Evolutionary conservation across 2,888 invertebrate genomes (phyloP).

Genomic region (Eilema depressum): DNA sequence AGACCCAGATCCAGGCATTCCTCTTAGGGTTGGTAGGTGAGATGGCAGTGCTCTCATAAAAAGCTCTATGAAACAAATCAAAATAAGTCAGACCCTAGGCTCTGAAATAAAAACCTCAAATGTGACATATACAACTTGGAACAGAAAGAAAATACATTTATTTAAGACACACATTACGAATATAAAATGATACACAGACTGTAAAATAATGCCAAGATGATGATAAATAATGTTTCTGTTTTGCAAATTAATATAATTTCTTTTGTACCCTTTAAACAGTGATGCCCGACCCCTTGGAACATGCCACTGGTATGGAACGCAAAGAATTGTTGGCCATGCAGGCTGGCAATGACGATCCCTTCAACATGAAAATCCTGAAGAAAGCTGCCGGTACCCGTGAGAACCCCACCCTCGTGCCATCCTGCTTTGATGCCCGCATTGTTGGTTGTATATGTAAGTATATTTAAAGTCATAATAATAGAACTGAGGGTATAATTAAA

Average conservation of each 20-base stretch:
- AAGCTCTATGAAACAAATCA: no score
- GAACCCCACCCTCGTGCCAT: conserved; percentile 95
- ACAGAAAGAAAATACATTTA: no score
- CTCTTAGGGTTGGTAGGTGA: no score
- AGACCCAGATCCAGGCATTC: no score
- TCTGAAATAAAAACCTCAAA: no score
- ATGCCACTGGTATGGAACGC: conserved; percentile 97
- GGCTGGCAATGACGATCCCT: conserved; percentile 96
- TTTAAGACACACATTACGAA: no score
- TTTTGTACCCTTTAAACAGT: conserved; percentile 72
- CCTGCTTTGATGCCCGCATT: conserved; percentile 95
- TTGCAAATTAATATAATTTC: not conserved
- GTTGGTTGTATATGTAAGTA: conserved; percentile 96
- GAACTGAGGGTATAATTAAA: no score
- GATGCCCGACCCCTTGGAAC: conserved; percentile 96
- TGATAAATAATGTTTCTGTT: not conserved
- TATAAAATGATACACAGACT: no score
- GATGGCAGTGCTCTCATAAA: no score
- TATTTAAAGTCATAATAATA: not conserved
- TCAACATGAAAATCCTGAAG: conserved; percentile 93
- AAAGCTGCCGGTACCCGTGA: conserved; percentile 94
- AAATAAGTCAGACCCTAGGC: no score
- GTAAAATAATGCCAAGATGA: not conserved
- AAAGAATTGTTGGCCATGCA: conserved; percentile 94
- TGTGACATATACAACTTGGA: no score